Conservation (phyloP, 1,140 invertebrate genomes). For the Vanessa tameamea region DNA sequence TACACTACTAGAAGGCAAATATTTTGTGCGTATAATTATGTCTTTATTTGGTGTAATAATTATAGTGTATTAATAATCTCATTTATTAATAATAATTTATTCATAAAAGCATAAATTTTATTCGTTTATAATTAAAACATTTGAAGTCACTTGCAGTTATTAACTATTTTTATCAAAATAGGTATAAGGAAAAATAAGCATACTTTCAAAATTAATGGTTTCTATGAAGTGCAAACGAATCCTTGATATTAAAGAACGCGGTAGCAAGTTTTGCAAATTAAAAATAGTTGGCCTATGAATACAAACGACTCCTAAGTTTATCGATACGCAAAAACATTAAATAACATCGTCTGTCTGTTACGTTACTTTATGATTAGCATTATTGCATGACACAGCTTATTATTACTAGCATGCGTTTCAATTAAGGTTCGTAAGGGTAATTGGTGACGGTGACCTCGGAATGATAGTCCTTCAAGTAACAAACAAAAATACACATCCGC, state of each 20-base stretch:
- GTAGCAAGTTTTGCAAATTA: slow-evolving; percentile 14
- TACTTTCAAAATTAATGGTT: neutral
- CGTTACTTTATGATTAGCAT: slow-evolving; percentile 23
- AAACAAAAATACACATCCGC: slow-evolving; percentile 9
- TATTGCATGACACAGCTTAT: slow-evolving; percentile 41
- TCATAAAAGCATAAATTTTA: too few species aligned
- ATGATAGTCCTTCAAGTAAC: slow-evolving; percentile 29
- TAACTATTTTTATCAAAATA: too few species aligned
- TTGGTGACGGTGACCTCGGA: slow-evolving; percentile 51
- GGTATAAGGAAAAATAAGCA: neutral
- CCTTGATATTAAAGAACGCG: slow-evolving; percentile 17
- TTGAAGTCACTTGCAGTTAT: too few species aligned
- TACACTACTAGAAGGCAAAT: too few species aligned
- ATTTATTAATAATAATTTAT: too few species aligned
- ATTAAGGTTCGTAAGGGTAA: slow-evolving; percentile 70
- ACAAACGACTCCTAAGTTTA: neutral
- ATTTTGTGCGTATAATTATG: too few species aligned
- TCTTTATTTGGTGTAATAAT: too few species aligned
- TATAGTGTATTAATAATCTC: too few species aligned
- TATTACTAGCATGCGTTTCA: slow-evolving; percentile 65
- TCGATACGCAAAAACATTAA: slow-evolving; percentile 18
- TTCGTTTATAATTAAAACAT: too few species aligned
- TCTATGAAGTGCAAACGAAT: slow-evolving; percentile 7
- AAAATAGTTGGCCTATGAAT: slow-evolving; percentile 20
- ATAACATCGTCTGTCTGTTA: slow-evolving; percentile 16